A percentile compares a stretch with the other conserved stretches of the same genome.
phyloP scores from a whole-genome alignment of 2,113 vertebrate genomes.

The Amphiprion ocellaris region DNA sequence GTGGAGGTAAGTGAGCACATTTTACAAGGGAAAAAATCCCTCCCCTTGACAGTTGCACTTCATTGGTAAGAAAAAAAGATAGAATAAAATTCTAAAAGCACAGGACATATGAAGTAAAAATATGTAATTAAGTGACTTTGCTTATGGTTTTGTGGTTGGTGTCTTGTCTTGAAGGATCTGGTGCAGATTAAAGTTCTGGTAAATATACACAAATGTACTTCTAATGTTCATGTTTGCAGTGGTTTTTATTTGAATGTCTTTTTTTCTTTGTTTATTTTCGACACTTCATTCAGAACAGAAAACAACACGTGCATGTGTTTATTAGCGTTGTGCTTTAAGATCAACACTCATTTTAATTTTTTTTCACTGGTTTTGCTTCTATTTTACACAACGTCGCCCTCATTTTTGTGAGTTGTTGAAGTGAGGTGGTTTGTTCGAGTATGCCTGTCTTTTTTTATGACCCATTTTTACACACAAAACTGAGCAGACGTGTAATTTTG shows the following conservation, averaged over 20 bases:
- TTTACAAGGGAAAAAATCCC: not conserved
- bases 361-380: not conserved
- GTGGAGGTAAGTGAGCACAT: conserved; percentile 52
- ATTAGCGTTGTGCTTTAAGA: not conserved
- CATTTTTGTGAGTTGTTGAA: not conserved
- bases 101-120: not conserved
- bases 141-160: conserved; percentile 53
- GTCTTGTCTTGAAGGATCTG: conserved; percentile 75
- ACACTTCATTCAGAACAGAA: conserved; percentile 13
- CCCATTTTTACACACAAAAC: not conserved
- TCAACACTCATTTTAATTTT: not conserved
- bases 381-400: not conserved
- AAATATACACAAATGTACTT: conserved; percentile 61
- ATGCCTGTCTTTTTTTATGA: conserved; percentile 4
- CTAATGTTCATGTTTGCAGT: conserved; percentile 30
- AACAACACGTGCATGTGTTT: conserved; percentile 48
- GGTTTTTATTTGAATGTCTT: not conserved
- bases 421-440: conserved; percentile 12
- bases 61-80: not conserved
- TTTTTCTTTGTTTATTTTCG: conserved; percentile 1
- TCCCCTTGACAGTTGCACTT: not conserved
- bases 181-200: conserved; percentile 70
- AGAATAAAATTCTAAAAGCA: not conserved
- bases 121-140: not conserved
- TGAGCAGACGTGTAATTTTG: not conserved